These are phyloP conservation scores for Loxodonta africana DNA, from an alignment of 2,113 vertebrate species.

Conservation along the genomic window DNA sequence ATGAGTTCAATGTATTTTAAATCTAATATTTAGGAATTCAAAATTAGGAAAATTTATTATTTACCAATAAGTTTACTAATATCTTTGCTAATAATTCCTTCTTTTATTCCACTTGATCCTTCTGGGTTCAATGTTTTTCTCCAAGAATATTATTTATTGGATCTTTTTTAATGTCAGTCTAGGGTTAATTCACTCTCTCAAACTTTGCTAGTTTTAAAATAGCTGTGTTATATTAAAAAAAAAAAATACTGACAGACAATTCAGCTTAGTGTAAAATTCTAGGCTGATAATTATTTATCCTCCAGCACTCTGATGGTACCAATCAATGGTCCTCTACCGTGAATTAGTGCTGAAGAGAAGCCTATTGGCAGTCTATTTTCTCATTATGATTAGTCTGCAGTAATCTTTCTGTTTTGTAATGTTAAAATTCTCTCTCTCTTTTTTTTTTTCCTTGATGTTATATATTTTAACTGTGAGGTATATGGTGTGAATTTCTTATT, in stretches of 20 bases:
- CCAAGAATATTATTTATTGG: neutral
- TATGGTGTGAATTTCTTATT: neutral
- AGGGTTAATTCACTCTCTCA: neutral
- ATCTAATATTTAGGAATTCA: neutral
- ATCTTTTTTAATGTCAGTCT: neutral
- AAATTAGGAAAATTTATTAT: neutral
- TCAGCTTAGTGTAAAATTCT: conserved; percentile 7
- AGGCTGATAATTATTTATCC: conserved; percentile 12
- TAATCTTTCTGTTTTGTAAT: neutral
- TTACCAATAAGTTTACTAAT: neutral
- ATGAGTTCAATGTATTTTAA: neutral
- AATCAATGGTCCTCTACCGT: neutral
- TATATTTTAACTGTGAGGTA: neutral
- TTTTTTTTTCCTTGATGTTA: neutral
- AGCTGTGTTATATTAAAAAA: neutral
- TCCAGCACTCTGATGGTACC: neutral
- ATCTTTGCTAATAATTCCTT: neutral
- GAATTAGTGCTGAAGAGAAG: neutral
- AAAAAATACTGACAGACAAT: conserved; percentile 2
- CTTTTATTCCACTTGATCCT: neutral
- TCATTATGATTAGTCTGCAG: neutral
- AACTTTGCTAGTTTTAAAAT: neutral
- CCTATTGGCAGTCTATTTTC: neutral
- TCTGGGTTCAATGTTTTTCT: neutral
- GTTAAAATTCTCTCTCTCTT: neutral